Base-by-base conservation (phyloP, 2,797 vertebrate species). In the Cirrhinus mrigala region DNA sequence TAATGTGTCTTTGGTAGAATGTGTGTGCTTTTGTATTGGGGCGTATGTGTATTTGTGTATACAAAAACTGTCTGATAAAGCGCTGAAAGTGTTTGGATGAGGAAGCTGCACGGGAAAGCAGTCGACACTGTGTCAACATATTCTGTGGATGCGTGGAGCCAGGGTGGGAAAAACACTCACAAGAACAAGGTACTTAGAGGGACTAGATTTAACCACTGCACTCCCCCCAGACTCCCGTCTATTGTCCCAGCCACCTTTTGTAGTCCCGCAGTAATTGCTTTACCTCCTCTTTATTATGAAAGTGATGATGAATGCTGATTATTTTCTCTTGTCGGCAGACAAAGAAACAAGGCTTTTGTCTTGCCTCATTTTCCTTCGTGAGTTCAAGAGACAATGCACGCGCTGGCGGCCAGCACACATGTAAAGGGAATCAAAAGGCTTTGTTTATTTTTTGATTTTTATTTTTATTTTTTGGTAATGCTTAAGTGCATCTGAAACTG, bases 51-150 rank as follows among this genome's bases (percentile, higher is more conserved):
- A 71, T 54, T 44, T 79, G 64, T 79, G 4, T 74, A 12, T 66
- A 24, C 48, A 33, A 9, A 79, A 54, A 86, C 52, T 79, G 33
- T n/a, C 79, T 86, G 82, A 82, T 82, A 84, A 74, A 88, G 69
- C 37, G 11, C 56, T 79, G n/a, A 54, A 66, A 85, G 64, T 85
- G 69, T 87, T 87, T 85, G 69, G 24, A 75, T 52, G 75, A 92
- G 93, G 93, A 94, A 93, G 89, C 89, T 79, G 85, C 79, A 90
- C 80, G 86, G 91, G 90, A 93, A 93, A 92, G 90, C 89, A 87
- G 80, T 86, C 81, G 87, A 91, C 86, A 87, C 91, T 94, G 90
- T 92, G 89, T 94, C 93, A 94, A 94, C 92, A 94, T 86, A 91
- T 89, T 90, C 86, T 73, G 40, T 86, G 60, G 84, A 50, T 84